phyloP scores from a whole-genome alignment of 53 echinoderm and acorn worm species.

The Stichopus horrens region DNA sequence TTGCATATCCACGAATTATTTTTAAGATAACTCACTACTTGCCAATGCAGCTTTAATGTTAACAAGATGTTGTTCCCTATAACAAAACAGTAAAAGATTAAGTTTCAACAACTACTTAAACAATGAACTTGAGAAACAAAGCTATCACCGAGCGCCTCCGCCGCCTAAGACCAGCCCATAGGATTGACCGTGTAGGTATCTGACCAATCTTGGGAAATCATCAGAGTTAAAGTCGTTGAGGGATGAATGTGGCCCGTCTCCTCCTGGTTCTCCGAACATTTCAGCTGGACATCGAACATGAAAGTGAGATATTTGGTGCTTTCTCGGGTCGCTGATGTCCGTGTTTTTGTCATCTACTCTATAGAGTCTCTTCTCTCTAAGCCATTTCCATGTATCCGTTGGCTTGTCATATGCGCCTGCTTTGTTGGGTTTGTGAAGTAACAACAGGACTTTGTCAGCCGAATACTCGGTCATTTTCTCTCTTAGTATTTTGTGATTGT shows the following conservation, averaged over 20 bases:
- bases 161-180: slow-evolving; percentile 25
- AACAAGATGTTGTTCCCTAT: too few species aligned
- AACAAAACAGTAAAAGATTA: too few species aligned
- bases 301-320: not conserved
- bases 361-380: not conserved
- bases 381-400: not conserved
- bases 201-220: not conserved
- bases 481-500: not conserved
- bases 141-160: slow-evolving; percentile 9
- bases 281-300: slow-evolving; percentile 6
- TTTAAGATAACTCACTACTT: too few species aligned
- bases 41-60: too few species aligned
- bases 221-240: not conserved
- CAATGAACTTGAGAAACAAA: too few species aligned
- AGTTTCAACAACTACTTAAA: too few species aligned
- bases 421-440: slow-evolving; percentile 6
- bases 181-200: slow-evolving; percentile 1
- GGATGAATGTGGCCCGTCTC: not conserved
- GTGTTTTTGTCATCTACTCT: not conserved
- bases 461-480: not conserved
- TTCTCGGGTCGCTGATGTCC: not conserved
- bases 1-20: too few species aligned
- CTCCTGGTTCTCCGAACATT: not conserved
- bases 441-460: not conserved
- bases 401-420: not conserved